Percentiles rank a stretch among this genome's conserved stretches.
Conservation (phyloP, 2,113 vertebrate species). For the Dermatemys mawii region DNA sequence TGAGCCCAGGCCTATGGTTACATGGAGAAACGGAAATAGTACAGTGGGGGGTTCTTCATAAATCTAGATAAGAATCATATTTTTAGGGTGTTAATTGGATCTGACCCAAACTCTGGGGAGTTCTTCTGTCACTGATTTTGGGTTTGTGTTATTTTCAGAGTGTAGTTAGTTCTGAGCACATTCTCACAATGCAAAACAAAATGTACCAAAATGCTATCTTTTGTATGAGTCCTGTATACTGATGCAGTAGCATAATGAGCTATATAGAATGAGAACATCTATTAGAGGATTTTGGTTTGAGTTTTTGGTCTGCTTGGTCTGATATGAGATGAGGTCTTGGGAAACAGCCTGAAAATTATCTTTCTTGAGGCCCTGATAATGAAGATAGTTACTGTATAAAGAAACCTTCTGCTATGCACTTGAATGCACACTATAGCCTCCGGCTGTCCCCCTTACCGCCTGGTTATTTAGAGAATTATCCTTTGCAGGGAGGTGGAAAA, state of each 20-base stretch:
- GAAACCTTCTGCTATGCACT: neutral
- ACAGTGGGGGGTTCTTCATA: neutral
- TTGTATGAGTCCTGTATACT: neutral
- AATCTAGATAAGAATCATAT: neutral
- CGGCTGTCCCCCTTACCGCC: neutral
- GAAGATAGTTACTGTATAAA: neutral
- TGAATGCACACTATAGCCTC: neutral
- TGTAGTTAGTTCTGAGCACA: neutral
- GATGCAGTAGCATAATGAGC: neutral
- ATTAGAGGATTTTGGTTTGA: neutral
- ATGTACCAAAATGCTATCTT: neutral
- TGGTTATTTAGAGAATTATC: constrained; percentile 24
- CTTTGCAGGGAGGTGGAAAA: neutral
- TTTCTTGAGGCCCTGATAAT: constrained; percentile 16
- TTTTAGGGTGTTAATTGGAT: accelerated
- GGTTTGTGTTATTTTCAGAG: neutral
- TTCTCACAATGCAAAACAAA: neutral
- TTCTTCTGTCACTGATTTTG: neutral
- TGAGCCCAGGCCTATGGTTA: neutral
- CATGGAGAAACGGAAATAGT: neutral
- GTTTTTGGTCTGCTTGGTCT: neutral
- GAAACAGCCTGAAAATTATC: constrained; percentile 2
- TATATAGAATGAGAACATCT: neutral
- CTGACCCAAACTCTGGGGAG: neutral
- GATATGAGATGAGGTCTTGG: constrained; percentile 2